Conservation (phyloP, 2,797 vertebrate species). For the Enteromius treurensis region DNA sequence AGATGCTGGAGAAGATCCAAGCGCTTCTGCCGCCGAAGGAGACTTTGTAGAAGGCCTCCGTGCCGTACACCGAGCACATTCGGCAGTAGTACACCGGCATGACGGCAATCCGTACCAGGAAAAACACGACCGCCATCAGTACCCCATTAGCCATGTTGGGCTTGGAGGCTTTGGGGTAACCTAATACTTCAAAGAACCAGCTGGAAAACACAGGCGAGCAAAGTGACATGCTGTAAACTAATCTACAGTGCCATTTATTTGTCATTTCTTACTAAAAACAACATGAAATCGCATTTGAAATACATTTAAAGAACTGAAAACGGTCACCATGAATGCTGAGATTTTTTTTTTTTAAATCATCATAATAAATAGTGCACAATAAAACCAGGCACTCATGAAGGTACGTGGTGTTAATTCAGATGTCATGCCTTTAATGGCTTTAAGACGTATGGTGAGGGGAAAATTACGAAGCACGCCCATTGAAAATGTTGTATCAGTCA, state of each 20-base stretch:
- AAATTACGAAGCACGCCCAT: not conserved
- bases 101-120: conserved; percentile 89
- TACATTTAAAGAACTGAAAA: not conserved
- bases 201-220: conserved; percentile 78
- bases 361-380: not conserved
- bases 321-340: no score
- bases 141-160: conserved; percentile 93
- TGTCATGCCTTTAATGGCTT: not conserved
- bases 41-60: conserved; percentile 86
- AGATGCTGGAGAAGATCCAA: conserved; percentile 89
- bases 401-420: not conserved
- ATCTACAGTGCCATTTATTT: not conserved
- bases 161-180: conserved; percentile 89
- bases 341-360: not conserved
- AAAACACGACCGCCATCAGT: conserved; percentile 93
- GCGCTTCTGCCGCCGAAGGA: conserved; percentile 83
- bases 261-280: not conserved
- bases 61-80: conserved; percentile 87
- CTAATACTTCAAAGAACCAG: conserved; percentile 97
- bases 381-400: not conserved
- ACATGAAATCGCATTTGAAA: not conserved
- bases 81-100: conserved; percentile 90
- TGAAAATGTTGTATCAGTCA: not conserved
- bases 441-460: not conserved
- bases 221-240: conserved; percentile 27